Evolutionary conservation across 2,888 invertebrate genomes (phyloP), one percentile per base, ranked within the genome.

Genomic region (Drosophila anomelani): DNA sequence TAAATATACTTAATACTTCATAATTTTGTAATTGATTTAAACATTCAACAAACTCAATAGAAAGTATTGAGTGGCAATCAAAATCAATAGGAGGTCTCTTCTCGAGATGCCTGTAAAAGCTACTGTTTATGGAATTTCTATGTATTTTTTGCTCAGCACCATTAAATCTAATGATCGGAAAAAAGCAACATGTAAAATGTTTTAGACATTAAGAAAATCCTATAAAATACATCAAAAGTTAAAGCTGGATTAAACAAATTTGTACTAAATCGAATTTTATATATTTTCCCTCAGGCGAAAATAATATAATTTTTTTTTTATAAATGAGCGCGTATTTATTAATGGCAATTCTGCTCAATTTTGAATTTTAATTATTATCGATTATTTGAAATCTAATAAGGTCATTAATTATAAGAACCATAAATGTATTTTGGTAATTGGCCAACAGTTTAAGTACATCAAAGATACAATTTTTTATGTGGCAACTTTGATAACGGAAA

Each of bases 91-190:
- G 51, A 9, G 51, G 51, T 51, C 51, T 34, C 32, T 34, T 17
- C 29, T 49, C 17, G n/a, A 32, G 6, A 13, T 20, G 49, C 29
- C 29, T 20, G 49, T 49, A 49, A 49, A 20, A 15, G 51, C 34
- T 51, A 20, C 20, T 51, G 51, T 20, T 51, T 51, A 51, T 51
- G 34, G 51, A 51, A 20, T 51, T 51, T 51, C 15, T 15, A 51
- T 51, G 51, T 51, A 20, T 13, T 20, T 20, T 13, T 8, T 13
- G 8, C 3, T 5, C 2, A 20, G 34, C 20, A 34, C 15, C 20
- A 51, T 51, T 51, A 51, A 51, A 20, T 34, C 34, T 34, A 51
- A 51, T 51, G 34, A 51, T 34, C 15, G 34, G 2, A 9, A 12
- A 15, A 51, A 34, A 34, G 9, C 5, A 3, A 34, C 51, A 51